phyloP scores from a whole-genome alignment of 2,888 invertebrate species.

The Mycalesis mineus region DNA sequence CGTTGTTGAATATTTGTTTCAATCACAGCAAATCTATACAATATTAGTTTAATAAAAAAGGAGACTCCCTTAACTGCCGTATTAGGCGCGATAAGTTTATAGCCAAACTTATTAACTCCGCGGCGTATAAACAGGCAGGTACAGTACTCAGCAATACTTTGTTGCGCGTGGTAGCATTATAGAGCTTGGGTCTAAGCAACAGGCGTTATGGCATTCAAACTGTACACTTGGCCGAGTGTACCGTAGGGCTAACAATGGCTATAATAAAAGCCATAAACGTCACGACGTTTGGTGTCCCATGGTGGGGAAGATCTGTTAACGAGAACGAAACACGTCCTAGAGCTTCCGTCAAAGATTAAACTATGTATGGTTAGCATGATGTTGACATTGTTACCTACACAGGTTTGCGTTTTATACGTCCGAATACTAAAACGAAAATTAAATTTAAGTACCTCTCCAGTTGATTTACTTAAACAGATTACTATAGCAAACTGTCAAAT shows the following conservation, averaged over 20 bases:
- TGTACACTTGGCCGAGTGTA: constrained; percentile 23
- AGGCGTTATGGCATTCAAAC: constrained; percentile 3
- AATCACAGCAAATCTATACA: too few species aligned
- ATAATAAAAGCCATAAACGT: constrained; percentile 66
- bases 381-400: too few species aligned
- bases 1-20: too few species aligned
- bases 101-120: constrained; percentile 14
- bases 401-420: too few species aligned
- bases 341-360: constrained; percentile 44
- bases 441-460: too few species aligned
- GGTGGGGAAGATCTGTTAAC: constrained; percentile 67
- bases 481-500: too few species aligned
- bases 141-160: constrained; percentile 13
- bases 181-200: constrained; percentile 5
- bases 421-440: too few species aligned
- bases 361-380: not conserved
- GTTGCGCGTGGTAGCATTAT: constrained; percentile 6
- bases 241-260: constrained; percentile 53
- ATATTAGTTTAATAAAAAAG: too few species aligned
- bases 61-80: not conserved
- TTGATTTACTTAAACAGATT: too few species aligned
- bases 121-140: constrained; percentile 2
- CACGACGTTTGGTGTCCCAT: constrained; percentile 64
- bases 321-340: constrained; percentile 64
- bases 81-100: constrained; percentile 10